Percentiles rank a stretch among this genome's conserved stretches.
phyloP scores from a whole-genome alignment of 1,140 invertebrate genomes.

The Lasioglossum albipes region DNA sequence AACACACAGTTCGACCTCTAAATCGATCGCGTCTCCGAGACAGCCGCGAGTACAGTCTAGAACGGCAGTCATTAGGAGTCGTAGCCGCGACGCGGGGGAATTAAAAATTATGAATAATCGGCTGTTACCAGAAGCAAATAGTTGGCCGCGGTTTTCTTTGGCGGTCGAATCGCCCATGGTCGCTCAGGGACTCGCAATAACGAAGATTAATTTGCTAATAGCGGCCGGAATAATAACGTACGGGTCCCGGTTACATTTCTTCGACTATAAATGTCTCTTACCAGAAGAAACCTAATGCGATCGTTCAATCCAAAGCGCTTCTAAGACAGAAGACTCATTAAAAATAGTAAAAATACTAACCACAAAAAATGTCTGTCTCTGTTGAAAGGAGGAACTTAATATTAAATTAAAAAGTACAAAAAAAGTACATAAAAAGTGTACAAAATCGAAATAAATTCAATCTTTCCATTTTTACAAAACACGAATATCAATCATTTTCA shows the following conservation, averaged over 20 bases:
- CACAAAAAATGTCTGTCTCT: too few relatives aligned
- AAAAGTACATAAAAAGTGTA: too few relatives aligned
- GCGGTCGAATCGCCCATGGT: background rate
- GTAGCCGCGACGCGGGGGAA: background rate
- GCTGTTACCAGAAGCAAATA: background rate
- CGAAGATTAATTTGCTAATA: constrained; percentile 45
- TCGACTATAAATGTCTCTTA: background rate
- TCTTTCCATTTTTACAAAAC: too few relatives aligned
- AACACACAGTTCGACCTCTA: background rate
- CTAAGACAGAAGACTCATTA: too few relatives aligned
- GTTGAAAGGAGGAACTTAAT: too few relatives aligned
- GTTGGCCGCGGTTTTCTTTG: constrained; percentile 1
- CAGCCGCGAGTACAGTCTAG: background rate
- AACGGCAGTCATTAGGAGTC: constrained; percentile 15
- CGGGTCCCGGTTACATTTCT: background rate
- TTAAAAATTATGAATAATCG: constrained; percentile 27
- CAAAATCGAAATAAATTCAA: too few relatives aligned
- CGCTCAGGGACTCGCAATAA: background rate
- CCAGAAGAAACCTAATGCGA: too few relatives aligned
- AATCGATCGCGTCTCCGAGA: constrained; percentile 1
- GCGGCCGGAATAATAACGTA: background rate
- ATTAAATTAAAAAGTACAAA: too few relatives aligned
- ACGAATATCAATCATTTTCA: too few relatives aligned
- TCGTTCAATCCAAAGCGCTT: too few relatives aligned
- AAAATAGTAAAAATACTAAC: too few relatives aligned